These are phyloP conservation scores for Malachius bipustulatus DNA, from an alignment of 2,888 invertebrate species.

Conservation along the genomic window DNA sequence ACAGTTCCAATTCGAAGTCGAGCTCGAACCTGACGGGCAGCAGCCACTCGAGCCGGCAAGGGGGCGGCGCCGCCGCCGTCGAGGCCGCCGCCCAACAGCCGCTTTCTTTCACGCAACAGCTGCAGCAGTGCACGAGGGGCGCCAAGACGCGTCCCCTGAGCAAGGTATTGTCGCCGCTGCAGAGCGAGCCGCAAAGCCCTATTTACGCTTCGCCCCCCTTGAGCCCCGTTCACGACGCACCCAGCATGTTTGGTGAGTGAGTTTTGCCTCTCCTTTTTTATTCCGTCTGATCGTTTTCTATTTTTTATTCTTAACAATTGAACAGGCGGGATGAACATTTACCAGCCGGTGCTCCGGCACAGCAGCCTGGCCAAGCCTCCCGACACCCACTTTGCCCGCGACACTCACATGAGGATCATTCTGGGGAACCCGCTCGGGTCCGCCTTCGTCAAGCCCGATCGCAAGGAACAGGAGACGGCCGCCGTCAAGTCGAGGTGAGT, in stretches of 20 bases:
- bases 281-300: not conserved
- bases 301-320: not conserved
- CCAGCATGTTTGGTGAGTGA: slow-evolving; percentile 33
- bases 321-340: slow-evolving; percentile 35
- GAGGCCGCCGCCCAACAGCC: slow-evolving; percentile 40
- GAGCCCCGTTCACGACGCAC: slow-evolving; percentile 39
- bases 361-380: slow-evolving; percentile 40
- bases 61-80: slow-evolving; percentile 30
- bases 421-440: slow-evolving; percentile 37
- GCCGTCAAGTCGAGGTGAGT: slow-evolving; percentile 27
- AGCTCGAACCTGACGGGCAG: slow-evolving; percentile 63
- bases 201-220: slow-evolving; percentile 60
- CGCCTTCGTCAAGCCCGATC: slow-evolving; percentile 26
- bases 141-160: slow-evolving; percentile 52
- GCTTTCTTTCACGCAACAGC: slow-evolving; percentile 84
- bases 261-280: not conserved
- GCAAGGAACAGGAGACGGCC: slow-evolving; percentile 25
- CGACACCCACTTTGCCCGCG: slow-evolving; percentile 77
- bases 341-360: slow-evolving; percentile 36
- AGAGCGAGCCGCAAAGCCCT: slow-evolving; percentile 58
- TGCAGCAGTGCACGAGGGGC: slow-evolving; percentile 71
- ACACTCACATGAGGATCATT: slow-evolving; percentile 85
- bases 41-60: slow-evolving; percentile 36
- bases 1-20: slow-evolving; percentile 67
- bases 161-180: slow-evolving; percentile 46